Evolutionary conservation across 1,140 invertebrate genomes (phyloP).

Genomic region (Nasonia longicornis): DNA sequence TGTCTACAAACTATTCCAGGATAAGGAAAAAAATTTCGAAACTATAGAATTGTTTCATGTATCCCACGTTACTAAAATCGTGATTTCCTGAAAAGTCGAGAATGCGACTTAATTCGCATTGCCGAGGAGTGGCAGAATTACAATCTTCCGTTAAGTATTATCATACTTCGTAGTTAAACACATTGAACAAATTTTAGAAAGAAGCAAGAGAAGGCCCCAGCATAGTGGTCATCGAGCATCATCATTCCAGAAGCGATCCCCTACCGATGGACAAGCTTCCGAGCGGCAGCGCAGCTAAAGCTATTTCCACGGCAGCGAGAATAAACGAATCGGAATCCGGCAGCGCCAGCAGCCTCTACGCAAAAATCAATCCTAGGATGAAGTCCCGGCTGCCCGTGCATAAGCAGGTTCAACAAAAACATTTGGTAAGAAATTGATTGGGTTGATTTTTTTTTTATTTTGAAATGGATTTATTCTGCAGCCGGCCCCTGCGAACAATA

Average conservation of each 20-base stretch:
- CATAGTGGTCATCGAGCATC: constrained; percentile 71
- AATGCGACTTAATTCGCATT: too few species aligned
- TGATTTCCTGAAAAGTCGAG: too few species aligned
- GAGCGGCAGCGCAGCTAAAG: constrained; percentile 53
- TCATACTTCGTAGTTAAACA: neutral
- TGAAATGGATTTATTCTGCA: too few species aligned
- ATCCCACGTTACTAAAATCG: too few species aligned
- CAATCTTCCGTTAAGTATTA: neutral
- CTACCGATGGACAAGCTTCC: constrained; percentile 59
- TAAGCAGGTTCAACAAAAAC: constrained; percentile 25
- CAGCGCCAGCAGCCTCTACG: constrained; percentile 65
- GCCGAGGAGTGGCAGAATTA: neutral
- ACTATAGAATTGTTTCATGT: too few species aligned
- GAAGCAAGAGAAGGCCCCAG: constrained; percentile 53
- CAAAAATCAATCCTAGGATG: constrained; percentile 63
- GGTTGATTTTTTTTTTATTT: neutral
- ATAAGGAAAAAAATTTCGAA: too few species aligned
- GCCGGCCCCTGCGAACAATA: too few species aligned
- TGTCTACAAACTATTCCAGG: too few species aligned
- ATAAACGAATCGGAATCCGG: constrained; percentile 64
- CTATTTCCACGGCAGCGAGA: constrained; percentile 53
- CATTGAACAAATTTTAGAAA: neutral
- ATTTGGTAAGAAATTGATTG: constrained; percentile 33
- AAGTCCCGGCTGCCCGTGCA: constrained; percentile 56
- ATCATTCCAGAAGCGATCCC: constrained; percentile 80